These are phyloP conservation scores for Jacana jacana DNA, from an alignment of 2,113 vertebrate species.

Conservation along the genomic window DNA sequence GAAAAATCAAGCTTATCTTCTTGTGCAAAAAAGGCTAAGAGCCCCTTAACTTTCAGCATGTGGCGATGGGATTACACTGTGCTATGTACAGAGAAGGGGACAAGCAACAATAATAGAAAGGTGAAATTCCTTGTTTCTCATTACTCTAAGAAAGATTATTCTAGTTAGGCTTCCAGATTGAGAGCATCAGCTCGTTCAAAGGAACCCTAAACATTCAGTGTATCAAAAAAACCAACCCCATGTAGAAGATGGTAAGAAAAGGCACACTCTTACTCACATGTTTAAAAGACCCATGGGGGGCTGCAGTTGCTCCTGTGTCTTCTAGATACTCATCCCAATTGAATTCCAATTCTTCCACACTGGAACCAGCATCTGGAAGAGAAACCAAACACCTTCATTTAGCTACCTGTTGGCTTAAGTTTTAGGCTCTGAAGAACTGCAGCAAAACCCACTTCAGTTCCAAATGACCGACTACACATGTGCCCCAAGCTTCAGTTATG, in stretches of 20 bases:
- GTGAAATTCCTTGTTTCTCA: not conserved
- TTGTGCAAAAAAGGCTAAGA: not conserved
- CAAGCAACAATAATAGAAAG: not conserved
- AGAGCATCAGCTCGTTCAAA: not conserved
- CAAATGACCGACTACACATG: not conserved
- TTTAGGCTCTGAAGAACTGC: not conserved
- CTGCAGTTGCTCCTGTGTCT: conserved; percentile 87
- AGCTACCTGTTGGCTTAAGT: not conserved
- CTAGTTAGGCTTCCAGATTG: not conserved
- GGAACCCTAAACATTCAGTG: not conserved
- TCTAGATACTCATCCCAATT: conserved; percentile 98
- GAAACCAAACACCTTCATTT: not conserved
- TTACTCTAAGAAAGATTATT: not conserved
- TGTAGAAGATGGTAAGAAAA: not conserved
- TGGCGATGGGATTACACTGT: not conserved
- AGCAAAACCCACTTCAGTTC: not conserved
- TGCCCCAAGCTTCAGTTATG: not conserved
- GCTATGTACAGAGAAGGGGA: not conserved
- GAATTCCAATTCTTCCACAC: conserved; percentile 89
- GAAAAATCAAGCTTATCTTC: not conserved
- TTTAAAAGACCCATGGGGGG: conserved; percentile 94
- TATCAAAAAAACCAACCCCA: not conserved
- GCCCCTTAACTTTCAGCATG: not conserved
- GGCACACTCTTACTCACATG: conserved; percentile 81
- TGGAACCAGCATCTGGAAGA: conserved; percentile 86